These are phyloP conservation scores for Monopis laevigella DNA, from an alignment of 2,888 invertebrate species.

Conservation along the genomic window DNA sequence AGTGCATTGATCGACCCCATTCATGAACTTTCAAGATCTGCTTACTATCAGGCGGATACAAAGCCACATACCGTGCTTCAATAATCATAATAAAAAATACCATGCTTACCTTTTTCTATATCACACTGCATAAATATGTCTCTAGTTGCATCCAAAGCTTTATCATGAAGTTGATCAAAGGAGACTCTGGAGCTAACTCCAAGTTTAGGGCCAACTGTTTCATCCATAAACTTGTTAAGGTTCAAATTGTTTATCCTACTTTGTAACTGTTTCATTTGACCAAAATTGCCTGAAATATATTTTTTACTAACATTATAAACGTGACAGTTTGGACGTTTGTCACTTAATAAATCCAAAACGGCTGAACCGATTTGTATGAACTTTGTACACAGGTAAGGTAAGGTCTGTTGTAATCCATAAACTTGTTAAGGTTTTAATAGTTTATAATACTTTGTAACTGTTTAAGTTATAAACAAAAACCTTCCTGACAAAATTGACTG, in stretches of 20 bases:
- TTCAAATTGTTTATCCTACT: not conserved
- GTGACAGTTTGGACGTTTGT: too few relatives aligned
- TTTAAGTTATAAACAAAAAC: too few relatives aligned
- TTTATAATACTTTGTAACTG: not conserved
- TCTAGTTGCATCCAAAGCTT: conserved; percentile 62
- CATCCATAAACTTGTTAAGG: conserved; percentile 72
- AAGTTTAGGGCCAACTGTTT: conserved; percentile 71
- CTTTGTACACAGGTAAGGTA: too few relatives aligned
- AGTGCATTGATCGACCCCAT: too few relatives aligned
- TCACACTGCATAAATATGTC: conserved; percentile 79
- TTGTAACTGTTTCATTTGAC: conserved; percentile 26
- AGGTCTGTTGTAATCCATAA: too few relatives aligned
- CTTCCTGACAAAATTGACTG: too few relatives aligned
- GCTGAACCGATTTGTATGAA: too few relatives aligned
- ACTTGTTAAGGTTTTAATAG: not conserved
- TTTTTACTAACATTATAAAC: not conserved
- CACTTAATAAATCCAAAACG: too few relatives aligned
- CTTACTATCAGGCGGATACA: too few relatives aligned
- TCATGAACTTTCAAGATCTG: too few relatives aligned
- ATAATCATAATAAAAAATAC: too few relatives aligned
- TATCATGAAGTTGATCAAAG: conserved; percentile 69
- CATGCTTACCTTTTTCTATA: conserved; percentile 66
- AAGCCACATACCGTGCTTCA: too few relatives aligned
- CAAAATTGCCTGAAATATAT: conserved; percentile 35
- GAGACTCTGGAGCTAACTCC: conserved; percentile 63